A percentile compares a stretch with the other conserved stretches of the same genome.
Conservation (phyloP, 2,113 vertebrate species). For the Tapirus terrestris region DNA sequence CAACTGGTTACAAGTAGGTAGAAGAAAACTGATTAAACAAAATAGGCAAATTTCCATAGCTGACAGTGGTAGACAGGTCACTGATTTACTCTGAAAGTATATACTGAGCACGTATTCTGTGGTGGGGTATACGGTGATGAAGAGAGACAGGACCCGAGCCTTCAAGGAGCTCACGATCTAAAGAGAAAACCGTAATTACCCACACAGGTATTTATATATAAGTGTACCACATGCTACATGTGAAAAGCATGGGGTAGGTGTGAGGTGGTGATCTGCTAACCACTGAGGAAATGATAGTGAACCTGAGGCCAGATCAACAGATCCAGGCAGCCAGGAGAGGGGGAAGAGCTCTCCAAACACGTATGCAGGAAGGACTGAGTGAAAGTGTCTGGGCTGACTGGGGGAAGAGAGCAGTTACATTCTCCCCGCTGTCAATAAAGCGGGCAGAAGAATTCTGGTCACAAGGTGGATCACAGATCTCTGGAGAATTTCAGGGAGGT, state of each 20-base stretch:
- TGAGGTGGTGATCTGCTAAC: too few species aligned
- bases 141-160: not conserved
- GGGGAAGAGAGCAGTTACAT: not conserved
- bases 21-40: not conserved
- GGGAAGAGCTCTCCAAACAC: accelerated
- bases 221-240: not conserved
- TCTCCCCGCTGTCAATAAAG: not conserved
- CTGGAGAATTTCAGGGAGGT: not conserved
- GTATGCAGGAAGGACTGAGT: accelerated
- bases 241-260: not conserved
- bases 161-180: not conserved
- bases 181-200: not conserved
- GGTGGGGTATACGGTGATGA: accelerated
- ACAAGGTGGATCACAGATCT: not conserved
- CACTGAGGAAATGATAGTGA: not conserved
- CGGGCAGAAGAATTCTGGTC: not conserved
- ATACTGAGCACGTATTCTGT: not conserved
- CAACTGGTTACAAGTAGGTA: not conserved
- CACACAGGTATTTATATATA: not conserved
- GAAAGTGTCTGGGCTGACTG: not conserved
- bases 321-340: not conserved
- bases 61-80: not conserved
- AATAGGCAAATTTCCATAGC: not conserved
- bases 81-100: not conserved
- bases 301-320: not conserved